A percentile compares a stretch with the other conserved stretches of the same genome.
Evolutionary conservation across 2,113 vertebrate genomes (phyloP).

Genomic region (Trematomus loennbergii): DNA sequence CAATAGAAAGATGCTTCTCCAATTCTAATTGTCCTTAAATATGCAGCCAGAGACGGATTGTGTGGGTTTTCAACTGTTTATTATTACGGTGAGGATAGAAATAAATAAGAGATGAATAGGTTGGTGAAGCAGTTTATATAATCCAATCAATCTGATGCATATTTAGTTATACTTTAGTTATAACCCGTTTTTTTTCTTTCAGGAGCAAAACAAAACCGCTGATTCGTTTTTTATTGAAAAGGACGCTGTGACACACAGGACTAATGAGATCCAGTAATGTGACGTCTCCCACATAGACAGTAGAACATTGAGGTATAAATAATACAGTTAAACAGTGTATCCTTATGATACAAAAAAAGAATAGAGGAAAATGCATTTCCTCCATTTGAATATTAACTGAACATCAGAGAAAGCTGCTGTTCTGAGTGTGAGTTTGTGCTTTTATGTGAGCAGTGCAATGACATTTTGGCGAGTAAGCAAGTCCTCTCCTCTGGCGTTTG

Average conservation of each 20-base stretch:
- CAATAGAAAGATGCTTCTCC: not conserved
- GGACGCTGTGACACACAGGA: not conserved
- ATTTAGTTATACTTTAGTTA: too few relatives aligned
- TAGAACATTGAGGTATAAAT: not conserved
- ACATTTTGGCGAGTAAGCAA: slow-evolving; percentile 57
- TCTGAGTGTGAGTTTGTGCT: slow-evolving; percentile 10
- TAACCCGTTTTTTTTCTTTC: too few relatives aligned
- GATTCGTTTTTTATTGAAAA: not conserved
- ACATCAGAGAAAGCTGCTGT: slow-evolving; percentile 22
- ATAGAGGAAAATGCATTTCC: not conserved
- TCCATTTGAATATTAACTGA: slow-evolving; percentile 29
- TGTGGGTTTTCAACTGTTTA: not conserved
- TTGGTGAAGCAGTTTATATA: not conserved
- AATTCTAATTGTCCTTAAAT: not conserved
- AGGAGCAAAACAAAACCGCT: not conserved
- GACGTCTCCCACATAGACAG: not conserved
- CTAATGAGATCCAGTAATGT: not conserved
- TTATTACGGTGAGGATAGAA: not conserved
- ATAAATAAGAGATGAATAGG: not conserved
- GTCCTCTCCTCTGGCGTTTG: not conserved
- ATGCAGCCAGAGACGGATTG: not conserved
- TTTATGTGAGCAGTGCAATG: slow-evolving; percentile 35
- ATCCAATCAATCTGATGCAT: not conserved
- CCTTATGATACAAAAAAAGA: slow-evolving; percentile 1
- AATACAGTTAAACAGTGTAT: not conserved